A percentile compares a stretch with the other conserved stretches of the same genome.
Conservation (phyloP, 2,113 vertebrate species). For the Phalacrocorax brasilianus region DNA sequence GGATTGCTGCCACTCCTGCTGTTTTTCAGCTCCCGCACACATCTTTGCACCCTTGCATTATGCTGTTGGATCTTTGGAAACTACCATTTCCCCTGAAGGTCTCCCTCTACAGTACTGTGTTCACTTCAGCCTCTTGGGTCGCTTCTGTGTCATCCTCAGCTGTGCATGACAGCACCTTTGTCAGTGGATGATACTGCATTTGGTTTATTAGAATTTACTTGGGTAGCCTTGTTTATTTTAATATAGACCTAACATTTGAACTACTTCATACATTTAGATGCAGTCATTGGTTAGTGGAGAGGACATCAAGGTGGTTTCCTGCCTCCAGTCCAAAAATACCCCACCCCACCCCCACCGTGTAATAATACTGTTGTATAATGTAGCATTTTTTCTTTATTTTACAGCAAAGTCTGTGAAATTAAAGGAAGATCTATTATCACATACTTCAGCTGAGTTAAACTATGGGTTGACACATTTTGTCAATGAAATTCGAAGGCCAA, state of each 20-base stretch:
- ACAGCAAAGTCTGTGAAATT: conserved; percentile 79
- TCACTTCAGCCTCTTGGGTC: neutral
- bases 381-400: conserved; percentile 52
- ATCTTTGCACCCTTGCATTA: neutral
- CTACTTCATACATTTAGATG: neutral
- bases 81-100: neutral
- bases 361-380: conserved; percentile 39
- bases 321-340: neutral
- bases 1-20: neutral
- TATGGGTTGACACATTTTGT: conserved; percentile 87
- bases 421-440: conserved; percentile 85
- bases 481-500: conserved; percentile 88
- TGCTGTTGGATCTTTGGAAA: neutral
- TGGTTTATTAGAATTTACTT: neutral
- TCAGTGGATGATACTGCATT: neutral
- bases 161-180: neutral
- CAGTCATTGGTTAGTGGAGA: neutral
- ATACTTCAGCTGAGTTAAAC: conserved; percentile 85
- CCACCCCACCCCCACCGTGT: neutral
- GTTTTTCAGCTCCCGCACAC: neutral
- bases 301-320: neutral
- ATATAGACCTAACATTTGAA: neutral
- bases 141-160: neutral
- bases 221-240: neutral
- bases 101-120: neutral